A percentile compares a stretch with the other conserved stretches of the same genome.
Conservation (phyloP, 1,140 invertebrate genomes). For the Ceratina calcarata region DNA sequence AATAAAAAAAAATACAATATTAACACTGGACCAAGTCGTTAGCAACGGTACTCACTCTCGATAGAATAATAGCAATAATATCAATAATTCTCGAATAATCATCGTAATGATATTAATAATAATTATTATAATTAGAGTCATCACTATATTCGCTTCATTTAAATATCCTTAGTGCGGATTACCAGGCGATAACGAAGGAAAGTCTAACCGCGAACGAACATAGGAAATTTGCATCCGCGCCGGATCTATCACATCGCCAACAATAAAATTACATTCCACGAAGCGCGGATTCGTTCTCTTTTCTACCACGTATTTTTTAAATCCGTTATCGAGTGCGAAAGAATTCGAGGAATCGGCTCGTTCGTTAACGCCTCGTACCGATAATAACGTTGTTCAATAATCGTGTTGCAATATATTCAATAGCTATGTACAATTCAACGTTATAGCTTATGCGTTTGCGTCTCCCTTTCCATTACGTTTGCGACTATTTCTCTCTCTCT, state of each 20-base stretch:
- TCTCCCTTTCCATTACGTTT: too few species aligned
- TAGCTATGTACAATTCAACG: constrained; percentile 78
- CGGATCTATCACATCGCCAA: background rate
- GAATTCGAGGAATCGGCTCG: constrained; percentile 32
- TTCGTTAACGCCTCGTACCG: constrained; percentile 66
- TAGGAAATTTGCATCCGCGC: background rate
- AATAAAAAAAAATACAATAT: constrained; percentile 82
- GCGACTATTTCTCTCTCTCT: constrained; percentile 31
- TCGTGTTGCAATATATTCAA: constrained; percentile 73
- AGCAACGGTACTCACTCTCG: constrained; percentile 76
- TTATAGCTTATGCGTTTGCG: constrained; percentile 52
- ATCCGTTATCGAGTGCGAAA: constrained; percentile 26
- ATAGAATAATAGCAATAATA: constrained; percentile 74
- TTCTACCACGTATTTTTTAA: background rate
- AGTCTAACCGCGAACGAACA: background rate
- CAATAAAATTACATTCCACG: constrained; percentile 18
- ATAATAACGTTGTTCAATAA: constrained; percentile 73
- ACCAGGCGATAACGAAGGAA: constrained; percentile 68
- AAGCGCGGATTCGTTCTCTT: background rate
- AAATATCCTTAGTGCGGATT: constrained; percentile 58
- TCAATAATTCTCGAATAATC: constrained; percentile 64
- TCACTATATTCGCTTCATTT: constrained; percentile 59
- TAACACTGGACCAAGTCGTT: constrained; percentile 79
- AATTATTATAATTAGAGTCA: constrained; percentile 66
- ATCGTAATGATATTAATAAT: constrained; percentile 66